A percentile compares a stretch with the other conserved stretches of the same genome.
Conservation (phyloP, 2,888 invertebrate species). For the Leptinotarsa tumamoca region DNA sequence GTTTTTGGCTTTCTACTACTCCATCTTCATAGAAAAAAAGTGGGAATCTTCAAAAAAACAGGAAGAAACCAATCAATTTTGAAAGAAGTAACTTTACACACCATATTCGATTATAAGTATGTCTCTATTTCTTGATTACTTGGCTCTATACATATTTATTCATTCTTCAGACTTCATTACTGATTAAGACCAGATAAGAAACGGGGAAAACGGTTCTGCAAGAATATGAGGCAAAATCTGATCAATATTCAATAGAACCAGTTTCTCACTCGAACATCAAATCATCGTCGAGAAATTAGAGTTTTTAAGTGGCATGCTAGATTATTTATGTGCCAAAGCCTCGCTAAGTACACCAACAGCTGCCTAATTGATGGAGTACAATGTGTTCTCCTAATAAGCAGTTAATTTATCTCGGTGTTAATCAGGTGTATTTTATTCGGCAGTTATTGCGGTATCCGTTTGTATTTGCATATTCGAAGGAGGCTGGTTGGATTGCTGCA, state of each 20-base stretch:
- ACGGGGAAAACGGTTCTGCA: neutral
- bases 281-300: slow-evolving; percentile 63
- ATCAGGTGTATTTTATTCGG: slow-evolving; percentile 55
- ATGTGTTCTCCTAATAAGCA: slow-evolving; percentile 62
- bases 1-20: no score
- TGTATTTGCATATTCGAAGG: slow-evolving; percentile 29
- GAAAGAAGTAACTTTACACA: no score
- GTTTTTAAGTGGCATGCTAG: slow-evolving; percentile 59
- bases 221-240: neutral
- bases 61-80: no score
- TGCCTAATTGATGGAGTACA: slow-evolving; percentile 63
- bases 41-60: no score
- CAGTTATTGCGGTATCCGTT: slow-evolving; percentile 38
- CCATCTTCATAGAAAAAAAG: no score
- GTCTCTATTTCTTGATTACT: no score
- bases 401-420: slow-evolving; percentile 63
- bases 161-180: no score
- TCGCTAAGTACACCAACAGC: slow-evolving; percentile 60
- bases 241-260: slow-evolving; percentile 63
- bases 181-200: no score
- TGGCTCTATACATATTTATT: no score
- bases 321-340: slow-evolving; percentile 62
- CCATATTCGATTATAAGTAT: no score
- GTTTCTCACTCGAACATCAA: slow-evolving; percentile 60
- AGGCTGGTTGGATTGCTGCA: neutral